A percentile compares a stretch with the other conserved stretches of the same genome.
Conservation (phyloP, 2,888 invertebrate species). For the Rambutsinella grinnellia region DNA sequence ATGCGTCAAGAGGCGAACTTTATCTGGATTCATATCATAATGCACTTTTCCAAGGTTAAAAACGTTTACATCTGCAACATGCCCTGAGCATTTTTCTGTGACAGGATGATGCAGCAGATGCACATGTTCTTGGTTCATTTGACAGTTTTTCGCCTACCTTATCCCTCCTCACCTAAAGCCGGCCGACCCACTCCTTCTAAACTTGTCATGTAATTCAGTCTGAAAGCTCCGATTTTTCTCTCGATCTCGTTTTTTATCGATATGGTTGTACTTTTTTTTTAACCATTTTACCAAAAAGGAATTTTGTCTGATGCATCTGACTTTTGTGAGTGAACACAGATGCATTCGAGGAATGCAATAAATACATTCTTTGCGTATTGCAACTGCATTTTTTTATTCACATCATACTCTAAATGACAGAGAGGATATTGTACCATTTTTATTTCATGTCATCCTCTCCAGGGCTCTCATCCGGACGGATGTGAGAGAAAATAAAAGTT, state of each 20-base stretch:
- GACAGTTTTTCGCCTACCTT: slow-evolving; percentile 38
- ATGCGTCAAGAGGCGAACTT: background rate
- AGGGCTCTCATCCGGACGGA: background rate
- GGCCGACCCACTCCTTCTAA: slow-evolving; percentile 7
- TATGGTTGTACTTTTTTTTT: background rate
- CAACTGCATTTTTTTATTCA: background rate
- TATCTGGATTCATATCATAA: background rate
- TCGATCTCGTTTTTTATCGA: too few relatives aligned
- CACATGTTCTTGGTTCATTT: slow-evolving; percentile 32
- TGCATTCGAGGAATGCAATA: background rate
- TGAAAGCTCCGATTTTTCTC: too few relatives aligned
- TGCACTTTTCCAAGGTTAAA: background rate
- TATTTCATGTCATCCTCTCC: background rate
- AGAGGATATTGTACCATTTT: too few relatives aligned
- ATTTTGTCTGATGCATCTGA: background rate
- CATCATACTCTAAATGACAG: background rate
- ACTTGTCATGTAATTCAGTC: slow-evolving; percentile 17
- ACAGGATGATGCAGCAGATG: slow-evolving; percentile 26
- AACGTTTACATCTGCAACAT: background rate
- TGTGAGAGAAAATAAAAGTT: background rate
- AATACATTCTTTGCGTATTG: background rate
- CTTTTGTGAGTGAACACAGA: background rate
- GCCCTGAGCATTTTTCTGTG: background rate
- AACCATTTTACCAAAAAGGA: background rate
- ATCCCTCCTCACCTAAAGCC: background rate